Evolutionary conservation across 2,113 vertebrate species (phyloP).

Genomic region (Centropristis striata): DNA sequence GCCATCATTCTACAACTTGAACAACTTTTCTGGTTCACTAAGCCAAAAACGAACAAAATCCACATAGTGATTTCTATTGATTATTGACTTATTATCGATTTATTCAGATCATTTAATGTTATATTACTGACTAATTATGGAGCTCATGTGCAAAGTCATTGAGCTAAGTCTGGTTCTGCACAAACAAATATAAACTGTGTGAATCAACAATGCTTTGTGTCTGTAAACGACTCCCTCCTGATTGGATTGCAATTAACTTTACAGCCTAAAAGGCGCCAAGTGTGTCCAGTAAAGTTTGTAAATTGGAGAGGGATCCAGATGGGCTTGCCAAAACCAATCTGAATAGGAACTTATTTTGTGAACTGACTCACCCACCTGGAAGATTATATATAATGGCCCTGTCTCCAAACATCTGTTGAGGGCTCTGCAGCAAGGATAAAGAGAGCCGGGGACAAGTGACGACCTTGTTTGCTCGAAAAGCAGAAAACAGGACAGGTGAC

Average conservation of each 20-base stretch:
- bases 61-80: not conserved
- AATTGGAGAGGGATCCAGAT: constrained; percentile 36
- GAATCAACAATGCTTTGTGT: constrained; percentile 1
- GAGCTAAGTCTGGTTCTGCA: not conserved
- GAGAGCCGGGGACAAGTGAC: not conserved
- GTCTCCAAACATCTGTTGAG: constrained; percentile 46
- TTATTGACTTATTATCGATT: not conserved
- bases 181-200: constrained; percentile 8
- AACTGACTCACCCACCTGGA: constrained; percentile 27
- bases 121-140: not conserved
- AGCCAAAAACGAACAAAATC: not conserved
- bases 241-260: constrained; percentile 37
- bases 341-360: constrained; percentile 30
- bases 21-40: not conserved
- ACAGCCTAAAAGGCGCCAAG: constrained; percentile 10
- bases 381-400: constrained; percentile 17
- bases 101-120: not conserved
- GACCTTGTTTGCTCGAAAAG: constrained; percentile 13
- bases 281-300: constrained; percentile 26
- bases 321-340: constrained; percentile 39
- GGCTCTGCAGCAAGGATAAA: constrained; percentile 1
- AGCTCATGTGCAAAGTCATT: not conserved
- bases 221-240: constrained; percentile 12
- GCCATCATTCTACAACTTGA: too few relatives aligned
- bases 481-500: not conserved